These are phyloP conservation scores for Tachina lurida DNA, from an alignment of 2,888 invertebrate species.

Conservation along the genomic window DNA sequence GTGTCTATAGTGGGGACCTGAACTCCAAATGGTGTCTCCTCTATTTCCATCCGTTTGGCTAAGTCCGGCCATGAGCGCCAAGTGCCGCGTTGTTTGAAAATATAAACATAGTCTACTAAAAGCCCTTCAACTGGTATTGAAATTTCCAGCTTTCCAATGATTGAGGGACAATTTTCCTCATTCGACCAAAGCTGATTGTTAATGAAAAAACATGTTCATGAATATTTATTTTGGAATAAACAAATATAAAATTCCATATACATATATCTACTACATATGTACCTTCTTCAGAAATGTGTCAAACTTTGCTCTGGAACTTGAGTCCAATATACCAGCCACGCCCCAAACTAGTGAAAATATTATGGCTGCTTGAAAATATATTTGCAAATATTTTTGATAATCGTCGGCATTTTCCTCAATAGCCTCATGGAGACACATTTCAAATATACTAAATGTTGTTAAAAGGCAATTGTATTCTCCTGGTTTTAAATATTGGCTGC, in stretches of 20 bases:
- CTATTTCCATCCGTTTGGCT: constrained; percentile 85
- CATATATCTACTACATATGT: not conserved
- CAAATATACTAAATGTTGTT: constrained; percentile 89
- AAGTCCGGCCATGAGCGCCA: constrained; percentile 95
- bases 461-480: constrained; percentile 89
- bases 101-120: constrained; percentile 91
- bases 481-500: constrained; percentile 86
- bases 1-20: constrained; percentile 93
- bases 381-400: constrained; percentile 87
- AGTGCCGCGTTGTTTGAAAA: constrained; percentile 91
- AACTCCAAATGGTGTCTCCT: constrained; percentile 83
- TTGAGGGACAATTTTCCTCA: constrained; percentile 83
- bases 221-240: not conserved
- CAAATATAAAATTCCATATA: not conserved
- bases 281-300: constrained; percentile 86
- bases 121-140: constrained; percentile 90
- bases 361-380: constrained; percentile 91
- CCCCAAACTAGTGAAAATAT: constrained; percentile 92
- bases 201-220: not conserved
- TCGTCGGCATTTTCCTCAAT: constrained; percentile 86
- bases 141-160: constrained; percentile 88
- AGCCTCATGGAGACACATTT: constrained; percentile 90
- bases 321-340: constrained; percentile 90
- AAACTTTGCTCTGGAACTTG: constrained; percentile 87
- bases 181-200: constrained; percentile 69